Evolutionary conservation across 2,888 invertebrate species (phyloP), one percentile per base, ranked within the genome.

Genomic region (Synergus gifuensis): DNA sequence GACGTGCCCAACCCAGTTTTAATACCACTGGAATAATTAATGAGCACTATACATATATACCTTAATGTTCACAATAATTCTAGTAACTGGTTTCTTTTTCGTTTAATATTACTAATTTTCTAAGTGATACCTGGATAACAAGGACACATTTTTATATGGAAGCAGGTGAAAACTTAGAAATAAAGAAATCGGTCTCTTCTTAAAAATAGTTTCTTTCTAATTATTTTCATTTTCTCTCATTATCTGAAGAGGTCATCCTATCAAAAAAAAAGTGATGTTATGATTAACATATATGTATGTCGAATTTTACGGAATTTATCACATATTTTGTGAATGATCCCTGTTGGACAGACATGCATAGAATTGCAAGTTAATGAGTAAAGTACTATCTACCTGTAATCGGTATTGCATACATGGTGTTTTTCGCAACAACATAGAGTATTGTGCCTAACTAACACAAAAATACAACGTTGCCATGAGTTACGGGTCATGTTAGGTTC

Each of bases 391-490:
- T 40, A 66, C 18, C 40, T 16, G 64, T 40, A 42, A 64, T 64
- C n/a, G 2, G 9, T 64, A 64, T 40, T 66, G 36, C 4, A 16
- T 66, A 16, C 9, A 66, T 42, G 40, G n/a, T 66, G 36, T 28
- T 36, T 18, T 14, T 49, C 12, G 8, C 46, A 46, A 67, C 22
- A 14, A 46, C 60, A 22, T 2, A 28, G 67, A 67, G 22, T 67
- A 46, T 42, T 60, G 4, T 28, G 7, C 36, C 16, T 28, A 73
- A 73, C 36, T 36, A 49, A 16, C 28, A 36, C 22, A 73, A 73
- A 54, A 73, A 36, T 40, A 49, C 49, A 80, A 77, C 73, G 82
- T 80, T 82, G 80, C 82, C 66, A 80, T 12, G 80, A 54, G 63
- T 79, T 73, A 73, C 73, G n/a, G 36, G 46, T 22, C 49, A 54